phyloP scores from a whole-genome alignment of 2,888 invertebrate species.

The Acleris holmiana region DNA sequence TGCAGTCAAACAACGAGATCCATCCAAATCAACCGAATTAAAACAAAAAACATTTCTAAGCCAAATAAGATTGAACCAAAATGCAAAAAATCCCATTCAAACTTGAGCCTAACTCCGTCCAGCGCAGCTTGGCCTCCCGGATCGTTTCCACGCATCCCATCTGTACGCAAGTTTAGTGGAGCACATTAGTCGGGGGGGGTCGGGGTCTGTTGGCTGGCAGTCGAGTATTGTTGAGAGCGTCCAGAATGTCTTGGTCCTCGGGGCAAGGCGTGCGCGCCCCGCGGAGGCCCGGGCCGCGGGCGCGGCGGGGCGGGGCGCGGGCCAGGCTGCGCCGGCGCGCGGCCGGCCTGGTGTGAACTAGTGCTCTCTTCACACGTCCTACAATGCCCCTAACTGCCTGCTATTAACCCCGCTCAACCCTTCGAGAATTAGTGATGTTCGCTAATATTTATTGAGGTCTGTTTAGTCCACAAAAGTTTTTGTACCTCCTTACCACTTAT shows the following conservation, averaged over 20 bases:
- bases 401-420: conserved; percentile 77
- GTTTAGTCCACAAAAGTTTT: background rate
- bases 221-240: conserved; percentile 39
- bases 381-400: conserved; percentile 83
- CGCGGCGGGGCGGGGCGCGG: conserved; percentile 43
- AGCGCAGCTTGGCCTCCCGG: background rate
- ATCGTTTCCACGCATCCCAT: conserved; percentile 17
- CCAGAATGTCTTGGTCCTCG: conserved; percentile 52
- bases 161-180: conserved; percentile 26
- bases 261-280: conserved; percentile 24
- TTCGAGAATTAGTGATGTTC: conserved; percentile 60
- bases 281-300: conserved; percentile 8
- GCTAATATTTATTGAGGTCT: conserved; percentile 8
- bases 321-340: conserved; percentile 44
- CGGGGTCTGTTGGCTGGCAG: conserved; percentile 52
- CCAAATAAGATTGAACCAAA: conserved; percentile 33
- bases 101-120: conserved; percentile 25
- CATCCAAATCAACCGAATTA: conserved; percentile 13
- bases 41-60: conserved; percentile 31
- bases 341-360: conserved; percentile 62
- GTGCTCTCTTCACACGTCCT: conserved; percentile 80
- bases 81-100: conserved; percentile 32
- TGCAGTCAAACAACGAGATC: background rate
- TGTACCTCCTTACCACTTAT: background rate
- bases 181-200: conserved; percentile 50